Conservation (phyloP, 2,113 vertebrate species). For the Kryptolebias marmoratus region DNA sequence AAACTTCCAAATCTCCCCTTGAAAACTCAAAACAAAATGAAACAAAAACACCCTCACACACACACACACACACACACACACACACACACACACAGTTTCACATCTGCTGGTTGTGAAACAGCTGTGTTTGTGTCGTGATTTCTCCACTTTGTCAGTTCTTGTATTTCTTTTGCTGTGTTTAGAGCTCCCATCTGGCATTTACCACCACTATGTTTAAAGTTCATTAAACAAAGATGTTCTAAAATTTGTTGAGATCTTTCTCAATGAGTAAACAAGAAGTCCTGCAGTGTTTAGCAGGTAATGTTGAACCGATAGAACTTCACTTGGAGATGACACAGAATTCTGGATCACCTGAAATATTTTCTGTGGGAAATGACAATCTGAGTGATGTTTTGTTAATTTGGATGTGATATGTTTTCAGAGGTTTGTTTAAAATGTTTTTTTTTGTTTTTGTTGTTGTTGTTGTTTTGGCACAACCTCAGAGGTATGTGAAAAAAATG, state of each 20-base stretch:
- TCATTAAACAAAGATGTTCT: conserved; percentile 61
- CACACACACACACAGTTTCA: conserved; percentile 19
- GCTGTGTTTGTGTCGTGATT: conserved; percentile 37
- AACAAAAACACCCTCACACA: no score
- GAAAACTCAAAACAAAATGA: no score
- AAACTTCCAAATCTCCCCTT: no score
- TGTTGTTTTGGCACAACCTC: no score
- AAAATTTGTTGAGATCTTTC: conserved; percentile 51
- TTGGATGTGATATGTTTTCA: no score
- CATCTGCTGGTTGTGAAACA: conserved; percentile 52
- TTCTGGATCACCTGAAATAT: neutral
- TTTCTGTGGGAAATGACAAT: conserved; percentile 1
- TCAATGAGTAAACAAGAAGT: conserved; percentile 17
- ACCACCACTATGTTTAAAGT: conserved; percentile 61
- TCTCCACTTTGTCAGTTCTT: conserved; percentile 45
- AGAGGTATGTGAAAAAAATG: conserved; percentile 5
- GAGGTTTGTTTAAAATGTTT: no score
- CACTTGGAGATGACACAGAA: conserved; percentile 2
- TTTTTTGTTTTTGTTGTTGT: no score
- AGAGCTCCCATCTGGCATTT: conserved; percentile 65
- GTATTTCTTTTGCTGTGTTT: conserved; percentile 61
- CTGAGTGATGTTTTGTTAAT: neutral
- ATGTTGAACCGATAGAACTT: conserved; percentile 11
- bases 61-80: neutral
- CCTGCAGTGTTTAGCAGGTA: conserved; percentile 12